phyloP scores from a whole-genome alignment of 2,888 invertebrate species.

The Lycaena phlaeas region DNA sequence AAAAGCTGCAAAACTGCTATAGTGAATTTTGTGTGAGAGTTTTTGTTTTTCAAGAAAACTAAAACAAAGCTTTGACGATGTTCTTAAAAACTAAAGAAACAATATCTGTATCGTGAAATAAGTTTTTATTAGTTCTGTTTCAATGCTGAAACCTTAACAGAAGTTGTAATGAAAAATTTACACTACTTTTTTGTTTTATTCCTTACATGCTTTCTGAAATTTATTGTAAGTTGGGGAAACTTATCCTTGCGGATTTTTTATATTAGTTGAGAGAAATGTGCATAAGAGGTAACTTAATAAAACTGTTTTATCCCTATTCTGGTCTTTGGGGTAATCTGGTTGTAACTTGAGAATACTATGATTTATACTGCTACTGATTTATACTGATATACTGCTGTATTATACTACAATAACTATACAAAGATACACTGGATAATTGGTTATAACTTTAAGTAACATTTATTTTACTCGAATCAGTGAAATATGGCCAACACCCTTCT shows the following conservation, averaged over 20 bases:
- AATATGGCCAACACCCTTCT: too few species aligned
- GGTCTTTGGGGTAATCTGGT: too few species aligned
- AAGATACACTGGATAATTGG: too few species aligned
- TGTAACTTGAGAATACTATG: too few species aligned
- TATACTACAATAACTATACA: too few species aligned
- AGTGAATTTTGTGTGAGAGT: background rate
- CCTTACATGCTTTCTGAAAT: background rate
- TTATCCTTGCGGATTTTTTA: too few species aligned
- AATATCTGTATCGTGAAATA: conserved; percentile 6
- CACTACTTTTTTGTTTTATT: background rate
- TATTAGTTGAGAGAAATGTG: background rate
- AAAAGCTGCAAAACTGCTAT: background rate
- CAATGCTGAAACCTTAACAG: conserved; percentile 3
- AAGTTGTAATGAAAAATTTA: conserved; percentile 2
- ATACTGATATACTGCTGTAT: too few species aligned
- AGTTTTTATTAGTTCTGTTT: conserved; percentile 7
- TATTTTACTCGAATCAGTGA: too few species aligned
- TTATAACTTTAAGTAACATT: too few species aligned
- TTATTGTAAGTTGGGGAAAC: background rate
- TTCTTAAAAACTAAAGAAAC: conserved; percentile 6
- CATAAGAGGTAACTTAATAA: too few species aligned
- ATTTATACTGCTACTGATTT: too few species aligned
- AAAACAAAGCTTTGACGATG: conserved; percentile 6
- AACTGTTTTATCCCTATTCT: too few species aligned
- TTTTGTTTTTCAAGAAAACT: background rate